Conservation (phyloP, 64 coral and sea anemone species). For the Montipora sp. region DNA sequence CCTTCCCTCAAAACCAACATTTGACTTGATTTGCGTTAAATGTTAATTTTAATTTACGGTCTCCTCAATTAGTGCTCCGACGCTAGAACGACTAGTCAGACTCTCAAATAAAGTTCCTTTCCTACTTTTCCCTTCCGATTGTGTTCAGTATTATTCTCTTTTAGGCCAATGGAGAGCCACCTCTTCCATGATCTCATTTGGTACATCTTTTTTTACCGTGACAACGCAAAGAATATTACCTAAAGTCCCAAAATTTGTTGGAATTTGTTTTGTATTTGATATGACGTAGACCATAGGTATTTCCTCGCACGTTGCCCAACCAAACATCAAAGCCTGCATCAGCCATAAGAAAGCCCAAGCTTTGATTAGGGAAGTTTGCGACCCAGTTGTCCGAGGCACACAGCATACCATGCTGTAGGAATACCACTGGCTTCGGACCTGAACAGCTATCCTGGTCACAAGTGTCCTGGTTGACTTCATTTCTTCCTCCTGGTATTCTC, state of each 20-base stretch:
- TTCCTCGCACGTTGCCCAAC: slow-evolving; percentile 89
- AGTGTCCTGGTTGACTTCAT: background rate
- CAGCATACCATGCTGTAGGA: slow-evolving; percentile 81
- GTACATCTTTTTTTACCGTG: background rate
- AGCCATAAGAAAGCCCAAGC: slow-evolving; percentile 83
- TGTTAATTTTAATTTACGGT: too few species aligned
- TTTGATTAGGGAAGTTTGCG: slow-evolving; percentile 72
- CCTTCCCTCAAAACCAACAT: too few species aligned
- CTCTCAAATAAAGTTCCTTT: too few species aligned
- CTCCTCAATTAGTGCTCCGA: too few species aligned
- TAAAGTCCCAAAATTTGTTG: slow-evolving; percentile 92
- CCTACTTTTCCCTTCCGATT: too few species aligned
- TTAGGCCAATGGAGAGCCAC: background rate
- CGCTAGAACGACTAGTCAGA: too few species aligned
- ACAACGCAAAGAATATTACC: slow-evolving; percentile 38
- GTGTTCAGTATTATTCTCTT: too few species aligned
- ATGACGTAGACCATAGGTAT: slow-evolving; percentile 76
- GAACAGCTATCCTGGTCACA: background rate
- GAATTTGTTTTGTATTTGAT: slow-evolving; percentile 65
- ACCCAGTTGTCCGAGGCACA: slow-evolving; percentile 70
- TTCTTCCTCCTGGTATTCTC: slow-evolving; percentile 76
- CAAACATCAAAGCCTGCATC: slow-evolving; percentile 89
- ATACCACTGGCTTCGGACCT: slow-evolving; percentile 40
- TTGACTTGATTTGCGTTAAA: too few species aligned
- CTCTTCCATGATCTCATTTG: background rate